Evolutionary conservation across 2,888 invertebrate genomes (phyloP), one percentile per base, ranked within the genome.

Genomic region (Mimumesa dahlbomi): DNA sequence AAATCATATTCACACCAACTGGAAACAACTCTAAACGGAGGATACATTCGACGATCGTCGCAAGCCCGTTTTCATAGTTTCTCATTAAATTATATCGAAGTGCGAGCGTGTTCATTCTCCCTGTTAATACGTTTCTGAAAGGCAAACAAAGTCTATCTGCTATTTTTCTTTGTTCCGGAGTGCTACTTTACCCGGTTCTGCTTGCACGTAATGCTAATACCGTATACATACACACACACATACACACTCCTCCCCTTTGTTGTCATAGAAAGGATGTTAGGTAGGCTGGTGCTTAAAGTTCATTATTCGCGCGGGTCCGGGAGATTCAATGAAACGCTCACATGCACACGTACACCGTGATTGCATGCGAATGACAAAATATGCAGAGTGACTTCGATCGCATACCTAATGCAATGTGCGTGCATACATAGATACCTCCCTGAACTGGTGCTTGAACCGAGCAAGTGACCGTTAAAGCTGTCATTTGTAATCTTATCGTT

Each of bases 371-470:
- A 56, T 22, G 58, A 42, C 52, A 40, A 71, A 63, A 70, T 69
- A 70, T 69, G 70, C 62, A 69, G 69, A 62, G 56, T 31, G 52
- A 34, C 25, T 56, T 63, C 69, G 62, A 70, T 62, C 70, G 62
- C 52, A 52, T 70, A 52, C 34, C 18, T 53, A 63, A 70, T 69
- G 70, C 57, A 45, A 38, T 54, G 45, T 54, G 45, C 69, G 49
- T 50, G 40, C 54, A 56, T 16, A 36, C 22, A 29, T 9, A 48
- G 16, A 29, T 31, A 25, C 29, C 50, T 52, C 65, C 61, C 49
- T 45, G 61, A 65, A 6, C 34, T 48, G 36, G 14, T 13, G 49
- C 21, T 50, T 50, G 45, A 65, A 52, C 61, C 21, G 21, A 48
- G 29, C 43, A 31, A 31, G 49, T 22, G 62, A 54, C 45, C 68